phyloP scores from a whole-genome alignment of 2,113 vertebrate genomes.

The Eubucco bourcierii region DNA sequence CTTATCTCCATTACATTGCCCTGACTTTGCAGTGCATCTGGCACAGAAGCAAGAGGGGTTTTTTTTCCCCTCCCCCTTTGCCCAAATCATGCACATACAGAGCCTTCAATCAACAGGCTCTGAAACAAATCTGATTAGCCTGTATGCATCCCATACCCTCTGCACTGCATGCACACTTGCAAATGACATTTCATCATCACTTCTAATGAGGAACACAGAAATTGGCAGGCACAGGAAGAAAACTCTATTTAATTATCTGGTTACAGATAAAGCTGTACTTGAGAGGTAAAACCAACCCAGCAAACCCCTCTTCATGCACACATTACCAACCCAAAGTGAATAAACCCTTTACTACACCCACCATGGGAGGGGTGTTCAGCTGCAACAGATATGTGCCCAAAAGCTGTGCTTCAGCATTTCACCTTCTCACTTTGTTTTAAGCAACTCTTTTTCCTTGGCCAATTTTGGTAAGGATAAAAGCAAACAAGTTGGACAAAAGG shows the following conservation, averaged over 20 bases:
- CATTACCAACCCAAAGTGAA: background rate
- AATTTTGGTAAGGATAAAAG: background rate
- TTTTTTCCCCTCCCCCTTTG: background rate
- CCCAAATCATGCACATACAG: background rate
- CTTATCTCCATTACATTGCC: constrained; percentile 54
- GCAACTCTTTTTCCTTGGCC: background rate
- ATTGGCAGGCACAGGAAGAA: background rate
- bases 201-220: background rate
- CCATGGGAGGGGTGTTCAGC: accelerated
- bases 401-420: background rate
- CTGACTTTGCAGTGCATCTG: constrained; percentile 26
- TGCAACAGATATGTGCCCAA: background rate
- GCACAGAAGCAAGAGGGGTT: background rate
- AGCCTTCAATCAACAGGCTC: background rate
- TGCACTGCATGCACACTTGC: accelerated
- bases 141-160: accelerated
- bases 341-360: background rate
- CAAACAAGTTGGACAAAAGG: background rate
- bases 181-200: background rate
- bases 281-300: background rate
- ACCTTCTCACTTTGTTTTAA: background rate
- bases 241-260: background rate
- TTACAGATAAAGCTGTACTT: background rate
- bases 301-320: background rate
- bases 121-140: background rate